phyloP scores from a whole-genome alignment of 2,888 invertebrate genomes.

The Synanthedon formicaeformis region DNA sequence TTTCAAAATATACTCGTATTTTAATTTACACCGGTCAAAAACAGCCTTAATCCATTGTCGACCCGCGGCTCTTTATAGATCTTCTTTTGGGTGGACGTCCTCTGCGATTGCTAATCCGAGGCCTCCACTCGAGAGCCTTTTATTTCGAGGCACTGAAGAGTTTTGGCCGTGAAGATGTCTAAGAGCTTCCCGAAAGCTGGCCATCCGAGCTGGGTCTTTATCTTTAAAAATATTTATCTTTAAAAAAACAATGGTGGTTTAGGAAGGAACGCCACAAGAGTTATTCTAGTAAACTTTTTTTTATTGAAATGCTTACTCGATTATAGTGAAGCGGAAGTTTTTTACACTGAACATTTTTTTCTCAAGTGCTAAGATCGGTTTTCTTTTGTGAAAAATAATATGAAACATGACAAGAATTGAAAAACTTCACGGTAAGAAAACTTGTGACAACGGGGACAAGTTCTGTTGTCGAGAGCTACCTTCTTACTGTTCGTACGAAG shows the following conservation, averaged over 20 bases:
- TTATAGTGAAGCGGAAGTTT: conserved; percentile 30
- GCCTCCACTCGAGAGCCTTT: background rate
- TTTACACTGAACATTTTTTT: conserved; percentile 32
- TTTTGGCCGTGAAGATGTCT: background rate
- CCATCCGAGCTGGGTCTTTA: background rate
- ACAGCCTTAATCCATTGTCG: too few relatives aligned
- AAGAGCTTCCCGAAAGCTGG: background rate
- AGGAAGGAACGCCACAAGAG: too few relatives aligned
- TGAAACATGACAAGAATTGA: conserved; percentile 50
- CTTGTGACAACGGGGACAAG: conserved; percentile 23
- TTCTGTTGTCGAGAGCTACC: conserved; percentile 21
- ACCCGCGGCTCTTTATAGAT: too few relatives aligned
- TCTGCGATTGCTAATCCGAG: too few relatives aligned
- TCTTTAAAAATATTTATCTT: too few relatives aligned
- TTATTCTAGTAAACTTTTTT: conserved; percentile 27
- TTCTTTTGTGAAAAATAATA: conserved; percentile 43
- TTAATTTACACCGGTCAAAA: too few relatives aligned
- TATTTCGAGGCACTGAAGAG: background rate
- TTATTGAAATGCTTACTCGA: conserved; percentile 26
- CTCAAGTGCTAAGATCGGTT: conserved; percentile 39
- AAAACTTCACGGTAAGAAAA: conserved; percentile 40
- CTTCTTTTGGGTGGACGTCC: too few relatives aligned
- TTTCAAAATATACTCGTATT: too few relatives aligned
- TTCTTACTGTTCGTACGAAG: background rate
- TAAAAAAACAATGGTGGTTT: too few relatives aligned